Base-by-base conservation (phyloP, 2,113 vertebrate species). In the Acrocephalus kingi region DNA sequence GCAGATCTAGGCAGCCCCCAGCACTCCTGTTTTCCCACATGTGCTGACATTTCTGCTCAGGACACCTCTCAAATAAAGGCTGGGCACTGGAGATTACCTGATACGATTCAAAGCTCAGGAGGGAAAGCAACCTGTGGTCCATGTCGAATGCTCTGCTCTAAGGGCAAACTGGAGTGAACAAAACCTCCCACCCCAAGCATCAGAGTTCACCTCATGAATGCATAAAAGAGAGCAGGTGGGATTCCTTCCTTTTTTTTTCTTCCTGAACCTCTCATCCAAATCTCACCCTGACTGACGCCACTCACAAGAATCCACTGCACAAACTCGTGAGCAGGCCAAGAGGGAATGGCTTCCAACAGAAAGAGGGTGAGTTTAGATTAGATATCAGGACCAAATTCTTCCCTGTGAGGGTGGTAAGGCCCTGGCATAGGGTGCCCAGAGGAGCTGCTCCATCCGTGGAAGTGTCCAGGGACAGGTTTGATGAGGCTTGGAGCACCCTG, bases 401-500 rank as follows among this genome's bases (percentile, higher is more conserved):
- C 41, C 18, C 41, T 62, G 6, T 35, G 48, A 41, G 13, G 2
- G 8, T 22, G 24, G 2, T 2, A n/a, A 39, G n/a, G 14, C 5
- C 5, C 8, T 82, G 33, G n/a, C 33, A 67, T 13, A 61, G 20
- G 11, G 0, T 54, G 2, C 14, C 39, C 69, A 54, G 46, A 41
- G 62, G 15, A 68, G 28, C 46, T 62, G 62, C 30, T 14, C 30
- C 39, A 61, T 31, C 5, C 21, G 30, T 62, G 48, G 20, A 13
- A 67, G 14, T 22, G 17, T 23, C 1, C 17, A n/a, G 76, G 41
- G 14, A 3, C 55, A 55, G 15, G 4, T 2, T 69, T 55, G 78
- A 31, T 1, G 1, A 6, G 14, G 13, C 20, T 61, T 39, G 21
- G n/a, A 68, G 11, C 39, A n/a, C 1, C 5, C 46, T 48, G n/a